Evolutionary conservation across 2,113 vertebrate genomes (phyloP).

Genomic region (Corynorhinus townsendii): DNA sequence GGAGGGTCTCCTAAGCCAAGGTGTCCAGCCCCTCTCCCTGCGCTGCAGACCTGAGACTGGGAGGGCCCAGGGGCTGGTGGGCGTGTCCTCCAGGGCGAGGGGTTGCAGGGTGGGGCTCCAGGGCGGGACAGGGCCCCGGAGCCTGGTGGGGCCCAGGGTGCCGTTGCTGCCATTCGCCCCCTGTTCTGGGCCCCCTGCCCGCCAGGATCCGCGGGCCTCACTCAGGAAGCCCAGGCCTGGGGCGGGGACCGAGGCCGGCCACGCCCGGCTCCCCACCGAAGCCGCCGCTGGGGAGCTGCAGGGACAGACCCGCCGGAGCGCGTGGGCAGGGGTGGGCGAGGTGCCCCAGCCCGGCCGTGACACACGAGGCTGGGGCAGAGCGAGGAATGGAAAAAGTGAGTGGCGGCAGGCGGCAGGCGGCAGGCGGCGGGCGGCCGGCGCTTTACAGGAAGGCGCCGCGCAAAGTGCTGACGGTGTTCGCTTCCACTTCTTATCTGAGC

Average conservation of each 20-base stretch:
- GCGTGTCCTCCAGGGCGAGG: too few relatives aligned
- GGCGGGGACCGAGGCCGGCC: neutral
- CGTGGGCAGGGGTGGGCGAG: neutral
- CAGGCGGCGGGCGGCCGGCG: neutral
- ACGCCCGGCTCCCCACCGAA: neutral
- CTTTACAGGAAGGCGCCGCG: conserved; percentile 49
- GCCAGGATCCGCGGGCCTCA: neutral
- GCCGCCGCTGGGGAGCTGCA: accelerated
- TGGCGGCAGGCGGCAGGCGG: neutral
- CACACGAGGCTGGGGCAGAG: neutral
- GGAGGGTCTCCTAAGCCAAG: accelerated
- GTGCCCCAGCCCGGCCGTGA: neutral
- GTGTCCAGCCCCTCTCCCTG: neutral
- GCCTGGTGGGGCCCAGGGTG: neutral
- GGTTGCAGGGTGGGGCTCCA: neutral
- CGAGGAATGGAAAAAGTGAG: conserved; percentile 49
- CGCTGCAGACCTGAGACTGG: too few relatives aligned
- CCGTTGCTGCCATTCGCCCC: accelerated
- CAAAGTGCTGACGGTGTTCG: conserved; percentile 34
- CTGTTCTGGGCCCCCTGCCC: accelerated
- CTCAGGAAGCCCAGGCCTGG: neutral
- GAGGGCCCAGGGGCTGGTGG: neutral
- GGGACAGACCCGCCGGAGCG: neutral
- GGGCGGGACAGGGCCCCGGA: too few relatives aligned
- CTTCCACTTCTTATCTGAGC: neutral